Evolutionary conservation across 2,797 vertebrate species (phyloP), one percentile per base, ranked within the genome.

Genomic region (Cetoscarus ocellatus): DNA sequence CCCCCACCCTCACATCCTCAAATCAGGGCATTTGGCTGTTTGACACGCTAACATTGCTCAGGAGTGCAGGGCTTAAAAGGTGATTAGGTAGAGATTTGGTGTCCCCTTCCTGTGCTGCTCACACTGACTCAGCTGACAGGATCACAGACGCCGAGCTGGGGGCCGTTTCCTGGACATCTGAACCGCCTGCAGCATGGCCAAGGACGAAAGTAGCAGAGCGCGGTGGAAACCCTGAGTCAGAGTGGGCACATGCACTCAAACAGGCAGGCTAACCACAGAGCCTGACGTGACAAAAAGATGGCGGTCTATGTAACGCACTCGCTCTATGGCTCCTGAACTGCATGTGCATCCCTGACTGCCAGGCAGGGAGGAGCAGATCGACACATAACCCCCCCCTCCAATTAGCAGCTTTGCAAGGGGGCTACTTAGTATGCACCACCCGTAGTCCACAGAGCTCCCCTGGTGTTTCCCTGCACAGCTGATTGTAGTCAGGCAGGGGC

Each of bases 31-130:
- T 48, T 43, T 6, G 35, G 34, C 54, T 53, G 44, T 43, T 61
- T 73, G 67, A 75, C 68, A 84, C 53, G 68, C 54, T 14, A 56
- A 64, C 78, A 45, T 34, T 44, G 68, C 76, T 82, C 67, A 79
- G 74, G 58, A 72, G 73, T 12, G 54, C 55, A 70, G 65, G 60
- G 82, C 68, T 83, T 83, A 82, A 84, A 82, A 84, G 76, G 71
- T 84, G 82, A 86, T 91, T 86, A 83, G 65, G 77, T 67, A 47
- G 74, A 85, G 86, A 82, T 85, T 86, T 88, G 83, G 76, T 69
- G 60, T 88, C 76, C 74, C 73, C 75, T 76, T 76, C 69, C 74
- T 68, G 83, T 70, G 61, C 80, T n/a, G 40, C 71, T 61, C 47
- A 74, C 5, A 39, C 79, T 75, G 89, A 88, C 76, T 87, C 89